These are phyloP conservation scores for Bacillus rossius DNA, from an alignment of 1,140 invertebrate species.

Conservation along the genomic window DNA sequence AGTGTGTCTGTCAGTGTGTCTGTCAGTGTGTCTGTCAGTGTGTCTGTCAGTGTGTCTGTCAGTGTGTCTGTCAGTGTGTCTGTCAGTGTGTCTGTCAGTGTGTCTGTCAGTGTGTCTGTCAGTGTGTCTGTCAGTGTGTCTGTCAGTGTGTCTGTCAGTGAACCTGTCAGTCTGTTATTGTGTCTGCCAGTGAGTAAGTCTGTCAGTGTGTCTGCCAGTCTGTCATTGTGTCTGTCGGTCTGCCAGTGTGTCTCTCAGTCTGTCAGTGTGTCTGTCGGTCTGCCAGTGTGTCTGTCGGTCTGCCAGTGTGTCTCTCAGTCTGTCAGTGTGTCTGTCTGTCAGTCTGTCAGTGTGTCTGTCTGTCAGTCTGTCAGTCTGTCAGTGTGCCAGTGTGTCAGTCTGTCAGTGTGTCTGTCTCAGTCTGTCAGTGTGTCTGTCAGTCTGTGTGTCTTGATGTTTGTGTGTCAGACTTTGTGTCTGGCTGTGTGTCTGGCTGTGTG, in stretches of 20 bases:
- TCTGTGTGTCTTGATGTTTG: too few species aligned
- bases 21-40: constrained; percentile 26
- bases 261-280: too few species aligned
- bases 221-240: too few species aligned
- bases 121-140: constrained; percentile 13
- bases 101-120: constrained; percentile 14
- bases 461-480: too few species aligned
- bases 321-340: constrained; percentile 19
- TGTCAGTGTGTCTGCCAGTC: too few species aligned
- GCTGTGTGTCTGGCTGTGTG: constrained; percentile 21
- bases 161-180: too few species aligned
- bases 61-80: constrained; percentile 22
- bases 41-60: constrained; percentile 27
- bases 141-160: constrained; percentile 18
- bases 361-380: constrained; percentile 18
- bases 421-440: constrained; percentile 20
- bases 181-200: too few species aligned
- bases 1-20: constrained; percentile 25
- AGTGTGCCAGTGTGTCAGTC: too few species aligned
- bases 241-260: too few species aligned
- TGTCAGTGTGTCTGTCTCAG: constrained; percentile 9
- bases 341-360: constrained; percentile 21
- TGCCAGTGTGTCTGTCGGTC: too few species aligned
- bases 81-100: constrained; percentile 2
- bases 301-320: too few species aligned